A percentile compares a stretch with the other conserved stretches of the same genome.
Conservation (phyloP, 2,888 invertebrate species). For the Xanthorhoe designata region DNA sequence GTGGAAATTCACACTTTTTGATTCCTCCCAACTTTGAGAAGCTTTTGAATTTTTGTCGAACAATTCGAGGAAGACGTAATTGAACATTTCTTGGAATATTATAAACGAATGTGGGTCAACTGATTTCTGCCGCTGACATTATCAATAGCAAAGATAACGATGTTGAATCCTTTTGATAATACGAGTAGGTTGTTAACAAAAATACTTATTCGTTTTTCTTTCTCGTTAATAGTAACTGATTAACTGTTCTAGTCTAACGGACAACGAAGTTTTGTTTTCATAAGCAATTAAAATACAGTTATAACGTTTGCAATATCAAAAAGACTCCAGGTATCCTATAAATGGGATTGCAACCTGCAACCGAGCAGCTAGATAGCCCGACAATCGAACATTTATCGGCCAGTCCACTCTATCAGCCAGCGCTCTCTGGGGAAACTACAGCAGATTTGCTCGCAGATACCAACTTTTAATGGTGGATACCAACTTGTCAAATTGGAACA, state of each 20-base stretch:
- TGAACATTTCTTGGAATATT: not conserved
- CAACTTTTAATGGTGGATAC: constrained; percentile 29
- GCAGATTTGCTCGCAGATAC: constrained; percentile 26
- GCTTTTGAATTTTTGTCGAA: constrained; percentile 8
- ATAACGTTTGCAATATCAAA: too few species aligned
- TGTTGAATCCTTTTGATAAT: not conserved
- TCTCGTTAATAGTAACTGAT: too few species aligned
- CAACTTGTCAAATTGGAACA: constrained; percentile 20
- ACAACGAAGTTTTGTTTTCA: too few species aligned
- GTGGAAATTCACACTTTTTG: constrained; percentile 34
- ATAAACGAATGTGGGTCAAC: constrained; percentile 1
- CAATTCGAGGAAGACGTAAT: constrained; percentile 1
- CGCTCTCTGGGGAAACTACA: constrained; percentile 17
- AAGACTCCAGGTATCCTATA: constrained; percentile 11
- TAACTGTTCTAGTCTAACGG: too few species aligned
- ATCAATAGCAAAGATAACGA: not conserved
- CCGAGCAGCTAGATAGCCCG: constrained; percentile 5
- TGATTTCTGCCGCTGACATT: not conserved
- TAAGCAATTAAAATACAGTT: too few species aligned
- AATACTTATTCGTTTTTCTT: too few species aligned
- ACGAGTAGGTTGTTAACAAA: not conserved
- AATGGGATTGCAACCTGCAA: constrained; percentile 12
- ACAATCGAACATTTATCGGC: constrained; percentile 29
- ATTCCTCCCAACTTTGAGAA: not conserved
- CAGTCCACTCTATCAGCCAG: constrained; percentile 25